A percentile compares a stretch with the other conserved stretches of the same genome.
These are phyloP conservation scores for Parazoanthus darwini DNA, from an alignment of 92 coral and sea anemone genomes.

Conservation along the genomic window DNA sequence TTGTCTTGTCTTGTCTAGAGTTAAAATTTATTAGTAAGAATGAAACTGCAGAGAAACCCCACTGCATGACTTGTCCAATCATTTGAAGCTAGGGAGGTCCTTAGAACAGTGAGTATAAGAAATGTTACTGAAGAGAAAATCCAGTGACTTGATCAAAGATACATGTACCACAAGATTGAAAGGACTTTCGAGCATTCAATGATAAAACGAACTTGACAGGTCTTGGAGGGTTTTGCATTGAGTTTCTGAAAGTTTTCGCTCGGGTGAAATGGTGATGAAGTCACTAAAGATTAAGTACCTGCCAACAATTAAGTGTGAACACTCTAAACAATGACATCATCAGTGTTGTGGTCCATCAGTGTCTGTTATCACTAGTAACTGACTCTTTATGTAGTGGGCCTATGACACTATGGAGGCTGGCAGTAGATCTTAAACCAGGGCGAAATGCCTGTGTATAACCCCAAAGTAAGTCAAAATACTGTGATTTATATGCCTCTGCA, in stretches of 20 bases:
- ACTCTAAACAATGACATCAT: slow-evolving; percentile 38
- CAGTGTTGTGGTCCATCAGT: slow-evolving; percentile 18
- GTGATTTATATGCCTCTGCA: not conserved
- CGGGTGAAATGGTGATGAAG: slow-evolving; percentile 22
- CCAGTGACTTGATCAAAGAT: too few species aligned
- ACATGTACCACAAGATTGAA: too few species aligned
- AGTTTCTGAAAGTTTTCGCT: not conserved
- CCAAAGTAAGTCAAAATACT: slow-evolving; percentile 65
- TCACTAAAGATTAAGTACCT: slow-evolving; percentile 6
- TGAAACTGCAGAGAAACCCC: too few species aligned
- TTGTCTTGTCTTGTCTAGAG: too few species aligned
- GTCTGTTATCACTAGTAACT: not conserved
- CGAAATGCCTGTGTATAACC: slow-evolving; percentile 72
- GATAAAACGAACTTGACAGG: not conserved
- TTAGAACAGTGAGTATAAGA: too few species aligned
- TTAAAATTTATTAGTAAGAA: too few species aligned
- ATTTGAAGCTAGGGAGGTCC: too few species aligned
- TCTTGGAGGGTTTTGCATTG: not conserved
- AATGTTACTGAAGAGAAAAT: too few species aligned
- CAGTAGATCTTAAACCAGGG: not conserved
- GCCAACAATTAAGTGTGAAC: slow-evolving; percentile 18
- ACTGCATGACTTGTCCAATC: too few species aligned
- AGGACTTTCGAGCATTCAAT: not conserved
- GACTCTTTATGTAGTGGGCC: not conserved
- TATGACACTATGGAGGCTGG: not conserved